Evolutionary conservation across 2,888 invertebrate genomes (phyloP).

Genomic region (Hemistola chrysoprasaria): DNA sequence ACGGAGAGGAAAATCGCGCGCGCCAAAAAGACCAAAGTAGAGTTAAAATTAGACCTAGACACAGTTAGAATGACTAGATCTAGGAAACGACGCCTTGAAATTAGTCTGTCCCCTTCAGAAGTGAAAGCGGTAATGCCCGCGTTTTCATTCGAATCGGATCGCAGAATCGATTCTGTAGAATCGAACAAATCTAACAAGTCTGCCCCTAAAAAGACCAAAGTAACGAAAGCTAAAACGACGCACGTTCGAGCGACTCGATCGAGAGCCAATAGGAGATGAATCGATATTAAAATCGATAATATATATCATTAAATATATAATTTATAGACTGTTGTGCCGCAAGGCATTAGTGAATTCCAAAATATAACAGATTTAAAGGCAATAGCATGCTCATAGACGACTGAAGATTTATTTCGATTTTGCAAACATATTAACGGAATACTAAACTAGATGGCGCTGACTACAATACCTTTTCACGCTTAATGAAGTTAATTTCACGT

Average conservation of each 20-base stretch:
- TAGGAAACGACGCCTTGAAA: constrained; percentile 55
- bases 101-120: constrained; percentile 66
- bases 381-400: too few species aligned
- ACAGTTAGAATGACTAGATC: constrained; percentile 66
- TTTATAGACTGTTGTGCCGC: constrained; percentile 44
- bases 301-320: constrained; percentile 34
- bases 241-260: constrained; percentile 51
- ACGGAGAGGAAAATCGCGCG: constrained; percentile 50
- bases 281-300: too few species aligned
- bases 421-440: too few species aligned
- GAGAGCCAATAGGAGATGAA: constrained; percentile 59
- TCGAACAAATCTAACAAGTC: constrained; percentile 49
- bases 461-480: too few species aligned
- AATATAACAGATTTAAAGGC: too few species aligned
- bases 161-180: constrained; percentile 54
- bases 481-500: too few species aligned
- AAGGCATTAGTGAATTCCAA: constrained; percentile 39
- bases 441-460: too few species aligned
- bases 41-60: constrained; percentile 33
- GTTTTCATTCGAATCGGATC: constrained; percentile 66
- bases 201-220: constrained; percentile 36
- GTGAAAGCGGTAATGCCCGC: constrained; percentile 51
- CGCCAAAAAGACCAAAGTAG: constrained; percentile 42
- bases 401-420: too few species aligned
- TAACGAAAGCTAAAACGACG: constrained; percentile 50